Percentiles rank a stretch among this genome's conserved stretches.
These are phyloP conservation scores for Brachionus calyciflorus DNA, from an alignment of 1,140 invertebrate genomes.

Conservation along the genomic window DNA sequence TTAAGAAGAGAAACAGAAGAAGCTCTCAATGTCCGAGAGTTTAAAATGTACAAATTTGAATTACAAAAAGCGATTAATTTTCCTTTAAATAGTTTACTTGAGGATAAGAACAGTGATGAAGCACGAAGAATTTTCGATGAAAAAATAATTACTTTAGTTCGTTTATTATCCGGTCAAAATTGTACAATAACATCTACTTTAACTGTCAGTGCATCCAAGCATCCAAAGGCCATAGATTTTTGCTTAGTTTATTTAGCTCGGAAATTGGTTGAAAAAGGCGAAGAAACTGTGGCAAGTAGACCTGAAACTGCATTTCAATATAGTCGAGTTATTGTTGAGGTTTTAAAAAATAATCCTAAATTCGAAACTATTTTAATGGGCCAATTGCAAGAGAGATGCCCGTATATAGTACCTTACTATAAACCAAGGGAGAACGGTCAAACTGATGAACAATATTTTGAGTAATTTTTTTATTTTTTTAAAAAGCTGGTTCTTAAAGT, in stretches of 20 bases:
- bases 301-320: constrained; percentile 78
- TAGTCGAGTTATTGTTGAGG: constrained; percentile 71
- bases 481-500: too few relatives aligned
- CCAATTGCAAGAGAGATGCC: constrained; percentile 73
- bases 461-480: constrained; percentile 54
- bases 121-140: constrained; percentile 67
- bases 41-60: constrained; percentile 74
- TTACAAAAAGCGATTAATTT: constrained; percentile 77
- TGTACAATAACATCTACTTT: constrained; percentile 64
- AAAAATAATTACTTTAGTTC: constrained; percentile 71
- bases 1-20: constrained; percentile 11
- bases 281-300: constrained; percentile 74
- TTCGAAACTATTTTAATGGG: constrained; percentile 75
- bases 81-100: constrained; percentile 78
- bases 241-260: constrained; percentile 70
- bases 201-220: constrained; percentile 64
- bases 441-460: constrained; percentile 72
- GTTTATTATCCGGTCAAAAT: constrained; percentile 69
- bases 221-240: constrained; percentile 70
- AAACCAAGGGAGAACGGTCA: constrained; percentile 69
- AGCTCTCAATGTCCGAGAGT: constrained; percentile 48
- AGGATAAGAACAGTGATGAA: constrained; percentile 62
- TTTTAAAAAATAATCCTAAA: constrained; percentile 75
- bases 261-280: constrained; percentile 75
- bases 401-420: constrained; percentile 78